A percentile compares a stretch with the other conserved stretches of the same genome.
Conservation (phyloP, 1,140 invertebrate species). For the Neelides sp. region DNA sequence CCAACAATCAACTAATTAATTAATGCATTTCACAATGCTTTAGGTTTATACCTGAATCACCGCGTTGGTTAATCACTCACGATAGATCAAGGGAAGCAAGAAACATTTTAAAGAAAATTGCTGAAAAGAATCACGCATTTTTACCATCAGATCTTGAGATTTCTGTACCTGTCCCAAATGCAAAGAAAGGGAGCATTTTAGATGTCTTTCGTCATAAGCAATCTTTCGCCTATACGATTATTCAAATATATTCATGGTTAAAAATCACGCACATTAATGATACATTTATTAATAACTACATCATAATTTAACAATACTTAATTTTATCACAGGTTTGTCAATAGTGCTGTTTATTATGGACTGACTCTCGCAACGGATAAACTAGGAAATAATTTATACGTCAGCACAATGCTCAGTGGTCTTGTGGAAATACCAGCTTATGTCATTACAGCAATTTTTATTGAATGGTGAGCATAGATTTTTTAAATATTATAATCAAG, state of each 20-base stretch:
- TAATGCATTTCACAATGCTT: not conserved
- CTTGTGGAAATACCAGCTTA: constrained; percentile 30
- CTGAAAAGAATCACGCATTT: constrained; percentile 14
- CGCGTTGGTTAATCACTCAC: constrained; percentile 25
- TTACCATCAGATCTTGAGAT: constrained; percentile 23
- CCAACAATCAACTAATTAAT: constrained; percentile 3
- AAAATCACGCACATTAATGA: not conserved
- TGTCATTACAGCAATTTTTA: constrained; percentile 20
- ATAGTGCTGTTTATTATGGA: constrained; percentile 26
- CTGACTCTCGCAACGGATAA: constrained; percentile 21
- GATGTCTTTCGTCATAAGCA: constrained; percentile 9
- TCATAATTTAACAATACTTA: not conserved
- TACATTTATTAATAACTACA: not conserved
- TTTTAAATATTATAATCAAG: constrained; percentile 1
- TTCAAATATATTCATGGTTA: constrained; percentile 28
- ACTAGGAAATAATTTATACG: constrained; percentile 25
- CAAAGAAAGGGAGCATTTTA: not conserved
- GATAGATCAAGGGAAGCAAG: constrained; percentile 13
- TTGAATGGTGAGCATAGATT: constrained; percentile 16
- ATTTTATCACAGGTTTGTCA: constrained; percentile 20
- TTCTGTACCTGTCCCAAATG: constrained; percentile 9
- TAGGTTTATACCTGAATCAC: constrained; percentile 25
- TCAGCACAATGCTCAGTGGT: constrained; percentile 20
- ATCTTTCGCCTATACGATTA: constrained; percentile 10
- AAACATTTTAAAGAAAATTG: constrained; percentile 14